Evolutionary conservation across 2,888 invertebrate species (phyloP).

Genomic region (Macroteleia sp.): DNA sequence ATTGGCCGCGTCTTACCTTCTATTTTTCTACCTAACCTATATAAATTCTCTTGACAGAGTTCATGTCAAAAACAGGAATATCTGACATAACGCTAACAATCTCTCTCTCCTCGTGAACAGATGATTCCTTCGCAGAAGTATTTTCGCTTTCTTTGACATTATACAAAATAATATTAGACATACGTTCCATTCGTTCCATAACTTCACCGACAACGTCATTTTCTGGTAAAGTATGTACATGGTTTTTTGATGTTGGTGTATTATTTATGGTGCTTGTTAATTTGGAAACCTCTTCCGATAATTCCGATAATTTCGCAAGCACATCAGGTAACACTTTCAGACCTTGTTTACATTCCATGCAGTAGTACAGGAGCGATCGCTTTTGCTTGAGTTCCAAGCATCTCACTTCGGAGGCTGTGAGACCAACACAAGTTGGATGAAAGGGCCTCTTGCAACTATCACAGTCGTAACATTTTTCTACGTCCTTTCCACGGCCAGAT

Average conservation of each 20-base stretch:
- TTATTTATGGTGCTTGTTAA: not conserved
- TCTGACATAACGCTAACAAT: not conserved
- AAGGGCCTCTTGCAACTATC: conserved; percentile 1
- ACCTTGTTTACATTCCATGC: not conserved
- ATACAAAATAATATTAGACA: not conserved
- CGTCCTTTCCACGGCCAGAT: no score
- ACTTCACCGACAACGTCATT: not conserved
- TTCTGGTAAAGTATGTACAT: not conserved
- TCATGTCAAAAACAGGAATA: not conserved
- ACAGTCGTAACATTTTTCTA: not conserved
- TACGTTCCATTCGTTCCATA: not conserved
- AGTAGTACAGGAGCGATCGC: not conserved
- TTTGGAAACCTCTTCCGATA: not conserved
- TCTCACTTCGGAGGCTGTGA: not conserved
- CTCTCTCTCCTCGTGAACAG: not conserved
- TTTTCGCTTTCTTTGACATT: not conserved
- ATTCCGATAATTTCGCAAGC: not conserved
- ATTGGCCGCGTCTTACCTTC: no score
- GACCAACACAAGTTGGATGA: not conserved
- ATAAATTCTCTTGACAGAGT: not conserved
- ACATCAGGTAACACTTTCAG: not conserved
- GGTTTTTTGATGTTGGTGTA: not conserved
- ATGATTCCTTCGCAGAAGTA: not conserved
- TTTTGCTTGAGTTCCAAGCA: not conserved
- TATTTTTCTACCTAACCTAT: not conserved